Evolutionary conservation across 2,888 invertebrate genomes (phyloP).

Genomic region (Eueremaeus valkanovi): DNA sequence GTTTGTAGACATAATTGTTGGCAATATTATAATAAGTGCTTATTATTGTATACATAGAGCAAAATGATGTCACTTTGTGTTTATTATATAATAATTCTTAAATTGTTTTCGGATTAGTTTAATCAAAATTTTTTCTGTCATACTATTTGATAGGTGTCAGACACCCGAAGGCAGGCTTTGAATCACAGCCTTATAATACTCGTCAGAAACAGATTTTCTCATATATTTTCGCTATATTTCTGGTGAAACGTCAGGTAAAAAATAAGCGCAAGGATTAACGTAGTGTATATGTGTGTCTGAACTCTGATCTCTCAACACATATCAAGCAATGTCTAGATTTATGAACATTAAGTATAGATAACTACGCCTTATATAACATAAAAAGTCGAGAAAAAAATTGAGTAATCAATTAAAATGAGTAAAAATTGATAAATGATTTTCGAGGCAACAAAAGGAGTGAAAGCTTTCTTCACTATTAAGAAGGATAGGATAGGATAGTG

Average conservation of each 20-base stretch:
- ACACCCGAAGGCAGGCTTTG: neutral
- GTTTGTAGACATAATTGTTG: no score
- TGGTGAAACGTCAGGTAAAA: slow-evolving; percentile 3
- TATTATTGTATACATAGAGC: neutral
- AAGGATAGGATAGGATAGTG: no score
- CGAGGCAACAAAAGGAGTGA: neutral
- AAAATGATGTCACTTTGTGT: neutral
- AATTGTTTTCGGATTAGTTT: slow-evolving; percentile 14
- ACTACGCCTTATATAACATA: neutral
- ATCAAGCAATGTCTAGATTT: neutral
- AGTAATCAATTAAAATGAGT: neutral
- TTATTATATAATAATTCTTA: neutral
- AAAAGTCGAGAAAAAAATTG: neutral
- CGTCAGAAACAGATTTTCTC: slow-evolving; percentile 25
- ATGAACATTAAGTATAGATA: neutral
- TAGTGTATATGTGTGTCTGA: neutral
- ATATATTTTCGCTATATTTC: neutral
- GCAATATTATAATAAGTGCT: neutral
- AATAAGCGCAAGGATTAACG: neutral
- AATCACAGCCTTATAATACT: neutral
- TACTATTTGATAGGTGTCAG: neutral
- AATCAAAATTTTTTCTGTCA: no score
- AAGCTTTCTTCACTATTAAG: no score
- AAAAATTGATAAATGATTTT: neutral
- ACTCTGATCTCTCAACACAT: slow-evolving; percentile 1